A percentile compares a stretch with the other conserved stretches of the same genome.
Evolutionary conservation across 37 sponge, comb jelly and placozoan genomes (phyloP).

Genomic region (Hormiphora californensis): DNA sequence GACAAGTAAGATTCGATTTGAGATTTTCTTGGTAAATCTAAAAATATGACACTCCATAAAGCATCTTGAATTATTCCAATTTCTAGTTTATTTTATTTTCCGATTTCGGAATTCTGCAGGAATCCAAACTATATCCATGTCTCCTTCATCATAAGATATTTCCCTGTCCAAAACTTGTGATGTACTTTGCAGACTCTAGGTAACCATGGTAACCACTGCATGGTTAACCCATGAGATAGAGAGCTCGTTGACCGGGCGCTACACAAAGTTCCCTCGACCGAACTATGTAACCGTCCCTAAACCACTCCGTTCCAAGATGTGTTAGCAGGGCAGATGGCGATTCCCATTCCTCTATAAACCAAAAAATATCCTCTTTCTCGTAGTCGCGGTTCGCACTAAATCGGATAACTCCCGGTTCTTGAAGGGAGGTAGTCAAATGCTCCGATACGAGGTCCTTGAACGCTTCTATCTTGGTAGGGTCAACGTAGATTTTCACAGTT

Average conservation of each 20-base stretch:
- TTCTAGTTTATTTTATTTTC: too few species aligned
- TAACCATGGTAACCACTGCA: too few species aligned
- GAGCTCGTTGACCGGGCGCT: neutral
- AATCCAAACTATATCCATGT: too few species aligned
- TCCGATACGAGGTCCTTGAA: neutral
- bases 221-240: too few species aligned
- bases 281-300: neutral
- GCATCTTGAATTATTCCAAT: too few species aligned
- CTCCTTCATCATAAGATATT: too few species aligned
- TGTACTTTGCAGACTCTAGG: too few species aligned
- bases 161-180: too few species aligned
- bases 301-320: neutral
- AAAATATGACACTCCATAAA: too few species aligned
- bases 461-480: neutral
- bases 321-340: neutral
- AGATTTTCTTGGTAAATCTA: too few species aligned
- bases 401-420: neutral
- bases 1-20: too few species aligned
- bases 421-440: neutral
- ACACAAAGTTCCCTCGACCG: neutral
- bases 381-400: neutral
- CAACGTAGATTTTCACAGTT: neutral
- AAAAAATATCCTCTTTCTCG: neutral
- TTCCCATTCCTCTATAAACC: constrained; percentile 6
- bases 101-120: too few species aligned